These are phyloP conservation scores for Bungarus multicinctus DNA, from an alignment of 2,113 vertebrate genomes.

Conservation along the genomic window DNA sequence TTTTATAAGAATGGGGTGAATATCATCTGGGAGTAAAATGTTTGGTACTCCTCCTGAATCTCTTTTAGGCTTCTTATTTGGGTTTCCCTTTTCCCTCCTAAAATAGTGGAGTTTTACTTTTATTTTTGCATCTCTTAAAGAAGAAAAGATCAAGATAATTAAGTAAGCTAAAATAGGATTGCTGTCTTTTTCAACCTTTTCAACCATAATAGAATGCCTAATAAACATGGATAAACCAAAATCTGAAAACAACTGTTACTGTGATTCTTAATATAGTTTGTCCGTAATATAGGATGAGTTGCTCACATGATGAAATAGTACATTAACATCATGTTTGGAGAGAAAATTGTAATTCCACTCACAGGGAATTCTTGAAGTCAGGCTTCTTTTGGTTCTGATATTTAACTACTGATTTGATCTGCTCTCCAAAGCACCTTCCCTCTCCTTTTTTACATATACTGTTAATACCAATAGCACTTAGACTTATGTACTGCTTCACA, in stretches of 20 bases:
- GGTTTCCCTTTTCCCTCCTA: background rate
- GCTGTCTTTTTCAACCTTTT: background rate
- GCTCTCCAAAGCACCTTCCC: background rate
- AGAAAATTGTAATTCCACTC: background rate
- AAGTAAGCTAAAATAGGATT: background rate
- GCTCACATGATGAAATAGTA: background rate
- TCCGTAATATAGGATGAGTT: background rate
- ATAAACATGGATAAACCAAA: background rate
- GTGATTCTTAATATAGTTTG: background rate
- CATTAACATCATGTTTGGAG: background rate
- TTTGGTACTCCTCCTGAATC: background rate
- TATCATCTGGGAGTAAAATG: too few species aligned
- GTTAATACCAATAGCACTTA: background rate
- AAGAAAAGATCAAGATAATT: background rate
- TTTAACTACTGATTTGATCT: background rate
- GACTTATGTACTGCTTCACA: background rate
- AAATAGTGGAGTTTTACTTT: background rate
- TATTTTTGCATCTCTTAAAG: background rate
- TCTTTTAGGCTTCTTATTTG: too few species aligned
- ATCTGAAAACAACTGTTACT: background rate
- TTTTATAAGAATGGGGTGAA: conserved; percentile 18
- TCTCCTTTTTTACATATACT: background rate
- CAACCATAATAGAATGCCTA: background rate
- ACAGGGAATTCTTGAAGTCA: background rate
- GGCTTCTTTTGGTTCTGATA: background rate